Base-by-base conservation (phyloP, 2,113 vertebrate genomes). In the Bubo blakistoni region DNA sequence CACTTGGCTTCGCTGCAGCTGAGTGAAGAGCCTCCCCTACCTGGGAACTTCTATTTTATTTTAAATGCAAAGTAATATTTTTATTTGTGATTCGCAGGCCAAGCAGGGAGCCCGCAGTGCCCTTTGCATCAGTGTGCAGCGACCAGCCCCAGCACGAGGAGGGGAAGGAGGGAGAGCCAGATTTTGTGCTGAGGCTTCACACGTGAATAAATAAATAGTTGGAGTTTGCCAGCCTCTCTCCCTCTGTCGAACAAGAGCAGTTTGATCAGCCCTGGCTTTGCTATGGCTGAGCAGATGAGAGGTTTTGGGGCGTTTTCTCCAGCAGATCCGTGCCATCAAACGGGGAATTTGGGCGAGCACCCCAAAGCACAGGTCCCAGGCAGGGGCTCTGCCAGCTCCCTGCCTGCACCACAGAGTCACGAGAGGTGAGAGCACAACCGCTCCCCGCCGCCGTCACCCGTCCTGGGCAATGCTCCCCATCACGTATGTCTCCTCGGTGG, bases 191-290 rank as follows among this genome's bases (percentile, higher is more conserved):
- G 5, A 34, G 59, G 86, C 16, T 76, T 92, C 89, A 92, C 83
- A 94, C 1, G 15, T 74, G 83, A 84, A 84, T 86, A 95, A 95
- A 94, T 62, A 95, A 88, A 83, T 57, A 94, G 82, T 38, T 88
- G 62, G 66, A 91, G 59, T 54, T 80, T 8, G 0, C 42, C 47
- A 73, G 86, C n/a, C 55, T 73, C 66, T 61, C 76, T 83, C 58
- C 40, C 63, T 92, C 76, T 15, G 6, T 77, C 51, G 67, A 76
- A 77, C 46, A 51, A 26, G 19, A 86, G 62, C 71, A 65, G 30
- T 55, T 91, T 69, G 40, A 81, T 47, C 32, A 9, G 44, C 80
- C 71, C 71, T 38, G 22, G 40, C 85, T 86, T 90, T 20, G 20
- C 84, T 42, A 55, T 3, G 6, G 70, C 58, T 58, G 36, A 90